Percentiles rank a stretch among this genome's conserved stretches.
phyloP scores from a whole-genome alignment of 1,140 invertebrate species.

The Ectropis grisescens region DNA sequence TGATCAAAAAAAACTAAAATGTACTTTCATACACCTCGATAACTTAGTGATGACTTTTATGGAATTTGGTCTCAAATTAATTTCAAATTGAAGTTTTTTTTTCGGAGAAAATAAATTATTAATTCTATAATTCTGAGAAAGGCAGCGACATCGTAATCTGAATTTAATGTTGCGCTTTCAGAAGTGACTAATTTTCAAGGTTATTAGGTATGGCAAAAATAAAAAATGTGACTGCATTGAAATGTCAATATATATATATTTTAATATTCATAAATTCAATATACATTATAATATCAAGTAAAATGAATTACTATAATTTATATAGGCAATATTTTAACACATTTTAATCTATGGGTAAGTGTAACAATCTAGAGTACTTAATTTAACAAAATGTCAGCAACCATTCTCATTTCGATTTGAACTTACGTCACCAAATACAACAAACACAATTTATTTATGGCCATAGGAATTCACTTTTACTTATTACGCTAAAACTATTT shows the following conservation, averaged over 20 bases:
- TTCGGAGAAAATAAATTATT: too few species aligned
- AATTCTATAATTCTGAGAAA: too few species aligned
- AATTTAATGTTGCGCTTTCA: too few species aligned
- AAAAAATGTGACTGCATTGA: too few species aligned
- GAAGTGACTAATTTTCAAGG: too few species aligned
- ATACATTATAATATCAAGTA: constrained; percentile 69
- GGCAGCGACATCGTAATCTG: too few species aligned
- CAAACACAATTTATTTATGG: constrained; percentile 47
- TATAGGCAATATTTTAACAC: constrained; percentile 69
- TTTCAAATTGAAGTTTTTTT: too few species aligned
- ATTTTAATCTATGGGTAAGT: constrained; percentile 67
- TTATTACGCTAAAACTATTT: constrained; percentile 23
- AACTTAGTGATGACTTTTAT: too few species aligned
- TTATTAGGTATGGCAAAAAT: too few species aligned
- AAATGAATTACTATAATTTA: constrained; percentile 69
- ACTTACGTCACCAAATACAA: constrained; percentile 24
- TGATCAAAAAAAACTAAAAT: too few species aligned
- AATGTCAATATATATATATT: constrained; percentile 67
- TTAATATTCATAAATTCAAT: constrained; percentile 70
- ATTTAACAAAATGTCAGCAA: constrained; percentile 43
- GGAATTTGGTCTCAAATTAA: too few species aligned
- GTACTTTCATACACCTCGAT: too few species aligned
- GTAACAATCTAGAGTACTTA: constrained; percentile 64
- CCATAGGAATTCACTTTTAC: constrained; percentile 62
- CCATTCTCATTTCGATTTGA: constrained; percentile 7